Percentiles rank a stretch among this genome's conserved stretches.
phyloP scores from a whole-genome alignment of 2,113 vertebrate species.

The Terrapene triunguis region DNA sequence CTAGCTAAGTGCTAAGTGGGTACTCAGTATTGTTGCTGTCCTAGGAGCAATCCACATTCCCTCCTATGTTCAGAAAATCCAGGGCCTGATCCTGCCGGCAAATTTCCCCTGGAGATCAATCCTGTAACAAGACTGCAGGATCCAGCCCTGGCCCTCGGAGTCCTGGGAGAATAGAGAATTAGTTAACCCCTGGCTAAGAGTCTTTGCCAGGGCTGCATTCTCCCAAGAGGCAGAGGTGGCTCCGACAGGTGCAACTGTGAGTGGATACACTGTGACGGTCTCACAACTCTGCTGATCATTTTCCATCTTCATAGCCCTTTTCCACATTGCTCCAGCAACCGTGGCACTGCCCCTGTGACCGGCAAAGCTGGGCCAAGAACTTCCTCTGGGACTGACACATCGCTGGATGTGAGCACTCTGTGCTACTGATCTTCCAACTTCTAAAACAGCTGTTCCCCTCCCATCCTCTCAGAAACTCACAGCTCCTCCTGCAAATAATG shows the following conservation, averaged over 20 bases:
- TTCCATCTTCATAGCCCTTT: neutral
- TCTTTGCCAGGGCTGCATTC: neutral
- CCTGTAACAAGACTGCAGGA: neutral
- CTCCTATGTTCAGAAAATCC: neutral
- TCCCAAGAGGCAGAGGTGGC: neutral
- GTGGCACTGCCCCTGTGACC: neutral
- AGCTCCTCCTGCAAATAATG: rapidly evolving
- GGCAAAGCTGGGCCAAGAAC: neutral
- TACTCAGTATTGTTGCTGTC: neutral
- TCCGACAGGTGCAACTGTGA: neutral
- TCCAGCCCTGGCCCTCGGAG: neutral
- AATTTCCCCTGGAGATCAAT: rapidly evolving
- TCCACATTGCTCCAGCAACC: neutral
- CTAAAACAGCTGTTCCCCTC: neutral
- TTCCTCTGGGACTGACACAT: neutral
- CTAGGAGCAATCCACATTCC: neutral
- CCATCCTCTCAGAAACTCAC: rapidly evolving
- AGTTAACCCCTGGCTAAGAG: neutral
- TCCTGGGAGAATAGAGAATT: neutral
- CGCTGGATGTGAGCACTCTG: rapidly evolving
- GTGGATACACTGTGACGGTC: neutral
- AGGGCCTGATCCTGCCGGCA: neutral
- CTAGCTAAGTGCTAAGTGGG: too few relatives aligned
- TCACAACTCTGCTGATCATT: neutral
- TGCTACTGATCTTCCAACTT: neutral